A percentile compares a stretch with the other conserved stretches of the same genome.
Evolutionary conservation across 1,140 invertebrate species (phyloP).

Genomic region (Panulirus ornatus): DNA sequence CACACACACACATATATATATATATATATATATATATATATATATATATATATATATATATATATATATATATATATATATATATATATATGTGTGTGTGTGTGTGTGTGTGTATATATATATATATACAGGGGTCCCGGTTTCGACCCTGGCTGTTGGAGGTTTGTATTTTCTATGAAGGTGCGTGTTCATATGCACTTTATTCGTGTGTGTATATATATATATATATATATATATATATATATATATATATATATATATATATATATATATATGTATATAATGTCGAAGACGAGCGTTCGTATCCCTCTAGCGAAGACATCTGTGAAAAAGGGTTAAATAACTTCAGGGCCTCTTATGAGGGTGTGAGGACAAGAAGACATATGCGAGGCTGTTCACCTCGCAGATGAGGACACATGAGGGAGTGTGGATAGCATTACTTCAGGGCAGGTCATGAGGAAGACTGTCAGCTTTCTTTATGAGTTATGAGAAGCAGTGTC

Average conservation of each 20-base stretch:
- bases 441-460: not conserved
- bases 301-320: too few relatives aligned
- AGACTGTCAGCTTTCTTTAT: too few relatives aligned
- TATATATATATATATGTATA: slow-evolving; percentile 15
- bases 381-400: not conserved
- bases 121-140: too few relatives aligned
- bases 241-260: not conserved
- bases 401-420: not conserved
- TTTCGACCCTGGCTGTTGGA: too few relatives aligned
- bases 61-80: not conserved
- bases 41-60: not conserved
- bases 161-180: too few relatives aligned
- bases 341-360: too few relatives aligned
- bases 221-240: not conserved
- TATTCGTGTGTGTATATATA: not conserved
- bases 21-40: not conserved
- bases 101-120: slow-evolving; percentile 1
- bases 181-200: too few relatives aligned
- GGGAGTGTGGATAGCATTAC: not conserved
- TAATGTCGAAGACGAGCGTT: not conserved
- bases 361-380: not conserved
- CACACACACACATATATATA: not conserved
- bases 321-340: too few relatives aligned
- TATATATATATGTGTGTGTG: slow-evolving; percentile 20
- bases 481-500: too few relatives aligned